These are phyloP conservation scores for Lucinisca nassula DNA, from an alignment of 2,888 invertebrate genomes.

Conservation along the genomic window DNA sequence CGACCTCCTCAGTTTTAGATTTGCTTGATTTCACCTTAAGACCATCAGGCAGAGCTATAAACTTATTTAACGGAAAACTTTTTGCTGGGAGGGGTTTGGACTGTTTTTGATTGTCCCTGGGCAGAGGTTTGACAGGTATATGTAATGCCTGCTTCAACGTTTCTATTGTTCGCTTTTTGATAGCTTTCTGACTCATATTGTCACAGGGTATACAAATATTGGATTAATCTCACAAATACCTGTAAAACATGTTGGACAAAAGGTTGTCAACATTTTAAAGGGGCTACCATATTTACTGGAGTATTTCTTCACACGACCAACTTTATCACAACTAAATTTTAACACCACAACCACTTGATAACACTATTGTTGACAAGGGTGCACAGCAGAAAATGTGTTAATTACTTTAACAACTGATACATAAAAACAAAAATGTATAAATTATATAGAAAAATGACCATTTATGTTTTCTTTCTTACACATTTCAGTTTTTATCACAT, in stretches of 20 bases:
- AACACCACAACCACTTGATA: no score
- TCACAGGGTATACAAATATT: slow-evolving; percentile 3
- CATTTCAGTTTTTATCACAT: no score
- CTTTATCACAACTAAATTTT: no score
- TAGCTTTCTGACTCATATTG: slow-evolving; percentile 73
- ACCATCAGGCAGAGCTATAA: slow-evolving; percentile 77
- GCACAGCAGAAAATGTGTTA: no score
- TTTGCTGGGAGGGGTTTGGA: slow-evolving; percentile 54
- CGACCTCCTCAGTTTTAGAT: slow-evolving; percentile 40
- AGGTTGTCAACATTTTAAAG: neutral
- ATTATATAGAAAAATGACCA: no score
- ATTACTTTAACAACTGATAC: no score
- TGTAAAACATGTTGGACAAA: neutral
- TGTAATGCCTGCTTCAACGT: slow-evolving; percentile 40
- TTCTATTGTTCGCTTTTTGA: slow-evolving; percentile 67
- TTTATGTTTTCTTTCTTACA: no score
- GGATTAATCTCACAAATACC: slow-evolving; percentile 11
- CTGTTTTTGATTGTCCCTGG: slow-evolving; percentile 14
- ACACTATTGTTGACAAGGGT: no score
- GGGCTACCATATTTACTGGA: neutral
- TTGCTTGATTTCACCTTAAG: slow-evolving; percentile 68
- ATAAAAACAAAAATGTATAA: no score
- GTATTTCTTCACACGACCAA: neutral
- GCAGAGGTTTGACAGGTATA: slow-evolving; percentile 43
- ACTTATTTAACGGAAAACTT: slow-evolving; percentile 75